phyloP scores from a whole-genome alignment of 2,888 invertebrate genomes.

The Drosophila helvetica region DNA sequence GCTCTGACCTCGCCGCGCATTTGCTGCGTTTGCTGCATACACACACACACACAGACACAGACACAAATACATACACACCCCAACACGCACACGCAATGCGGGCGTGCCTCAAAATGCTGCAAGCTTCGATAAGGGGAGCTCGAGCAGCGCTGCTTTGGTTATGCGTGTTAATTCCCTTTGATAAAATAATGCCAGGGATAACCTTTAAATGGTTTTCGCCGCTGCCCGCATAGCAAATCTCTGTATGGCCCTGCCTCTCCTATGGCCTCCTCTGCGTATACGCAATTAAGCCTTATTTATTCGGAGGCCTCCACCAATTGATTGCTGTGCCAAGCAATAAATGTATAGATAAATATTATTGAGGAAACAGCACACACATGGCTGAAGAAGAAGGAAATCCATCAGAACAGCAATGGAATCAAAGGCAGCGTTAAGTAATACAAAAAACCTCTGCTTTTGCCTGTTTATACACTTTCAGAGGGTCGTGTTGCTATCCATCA shows the following conservation, averaged over 20 bases:
- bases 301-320: constrained; percentile 66
- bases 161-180: constrained; percentile 79
- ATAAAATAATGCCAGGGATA: constrained; percentile 80
- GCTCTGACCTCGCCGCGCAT: constrained; percentile 47
- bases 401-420: constrained; percentile 62
- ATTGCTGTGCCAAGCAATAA: constrained; percentile 79
- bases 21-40: constrained; percentile 55
- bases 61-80: constrained; percentile 3
- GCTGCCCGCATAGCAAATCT: constrained; percentile 70
- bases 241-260: constrained; percentile 11
- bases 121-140: constrained; percentile 63
- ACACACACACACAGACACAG: constrained; percentile 15
- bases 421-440: constrained; percentile 64
- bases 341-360: constrained; percentile 79
- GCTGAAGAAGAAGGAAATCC: constrained; percentile 38
- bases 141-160: constrained; percentile 57
- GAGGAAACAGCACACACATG: constrained; percentile 50
- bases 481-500: too few relatives aligned
- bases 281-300: constrained; percentile 79
- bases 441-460: constrained; percentile 39
- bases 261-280: constrained; percentile 49
- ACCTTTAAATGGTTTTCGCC: constrained; percentile 72
- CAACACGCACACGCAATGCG: constrained; percentile 61
- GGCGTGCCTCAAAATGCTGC: constrained; percentile 78
- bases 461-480: neutral